Conservation (phyloP, 2,797 vertebrate species). For the Falco berigora region DNA sequence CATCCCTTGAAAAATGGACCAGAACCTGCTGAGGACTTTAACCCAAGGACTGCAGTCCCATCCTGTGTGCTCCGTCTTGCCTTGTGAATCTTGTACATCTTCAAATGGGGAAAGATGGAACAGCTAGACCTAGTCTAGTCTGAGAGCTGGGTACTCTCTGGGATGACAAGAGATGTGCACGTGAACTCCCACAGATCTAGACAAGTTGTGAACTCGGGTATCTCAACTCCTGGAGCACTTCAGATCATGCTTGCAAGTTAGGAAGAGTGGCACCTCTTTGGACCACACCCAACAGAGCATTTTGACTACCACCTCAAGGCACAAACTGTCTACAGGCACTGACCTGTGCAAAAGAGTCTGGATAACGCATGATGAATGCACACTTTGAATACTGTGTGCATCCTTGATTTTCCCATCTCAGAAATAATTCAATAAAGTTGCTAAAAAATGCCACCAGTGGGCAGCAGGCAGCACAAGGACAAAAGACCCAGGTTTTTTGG, state of each 20-base stretch:
- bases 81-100: neutral
- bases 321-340: neutral
- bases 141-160: neutral
- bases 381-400: neutral
- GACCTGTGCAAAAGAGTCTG: neutral
- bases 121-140: neutral
- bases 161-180: neutral
- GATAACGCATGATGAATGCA: neutral
- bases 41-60: neutral
- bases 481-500: neutral
- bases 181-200: neutral
- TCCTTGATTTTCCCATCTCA: neutral
- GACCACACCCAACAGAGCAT: neutral
- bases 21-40: neutral
- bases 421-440: neutral
- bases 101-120: neutral
- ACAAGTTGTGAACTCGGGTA: neutral
- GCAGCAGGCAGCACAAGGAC: neutral
- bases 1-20: neutral
- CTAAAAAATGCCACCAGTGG: neutral
- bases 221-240: neutral
- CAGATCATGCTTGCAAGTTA: neutral
- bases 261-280: neutral
- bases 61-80: neutral
- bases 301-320: neutral